These are phyloP conservation scores for Phycodurus eques DNA, from an alignment of 2,113 vertebrate species.

Conservation along the genomic window DNA sequence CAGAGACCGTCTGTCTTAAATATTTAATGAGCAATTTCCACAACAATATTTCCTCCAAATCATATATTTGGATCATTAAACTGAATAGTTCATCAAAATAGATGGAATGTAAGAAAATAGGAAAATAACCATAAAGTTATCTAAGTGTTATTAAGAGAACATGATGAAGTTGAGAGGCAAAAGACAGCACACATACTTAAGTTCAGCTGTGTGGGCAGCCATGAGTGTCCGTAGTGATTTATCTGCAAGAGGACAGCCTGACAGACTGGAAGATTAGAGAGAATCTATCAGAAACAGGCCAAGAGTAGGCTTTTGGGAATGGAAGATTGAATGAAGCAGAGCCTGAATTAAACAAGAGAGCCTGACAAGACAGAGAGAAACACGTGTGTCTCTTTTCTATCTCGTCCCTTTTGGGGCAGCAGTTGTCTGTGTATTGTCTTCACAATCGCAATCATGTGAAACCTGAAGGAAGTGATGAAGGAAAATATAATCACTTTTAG, in stretches of 20 bases:
- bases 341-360: conserved; percentile 18
- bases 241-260: conserved; percentile 99
- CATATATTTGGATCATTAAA: background rate
- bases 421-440: background rate
- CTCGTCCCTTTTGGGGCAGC: background rate
- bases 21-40: background rate
- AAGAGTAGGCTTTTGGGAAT: conserved; percentile 30
- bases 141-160: conserved; percentile 43
- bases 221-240: conserved; percentile 99
- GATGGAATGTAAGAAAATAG: background rate
- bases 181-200: conserved; percentile 96
- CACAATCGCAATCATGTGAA: background rate
- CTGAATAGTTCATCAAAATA: background rate
- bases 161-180: conserved; percentile 61
- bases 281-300: conserved; percentile 54
- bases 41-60: background rate
- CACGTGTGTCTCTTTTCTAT: background rate
- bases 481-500: background rate
- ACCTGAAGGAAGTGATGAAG: background rate
- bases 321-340: conserved; percentile 43
- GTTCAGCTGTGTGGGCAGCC: conserved; percentile 99
- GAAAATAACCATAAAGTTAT: conserved; percentile 20
- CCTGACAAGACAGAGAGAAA: conserved; percentile 11
- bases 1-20: conserved; percentile 18
- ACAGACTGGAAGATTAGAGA: conserved; percentile 91